Conservation (phyloP, 2,888 invertebrate genomes). For the Notodonta dromedarius region DNA sequence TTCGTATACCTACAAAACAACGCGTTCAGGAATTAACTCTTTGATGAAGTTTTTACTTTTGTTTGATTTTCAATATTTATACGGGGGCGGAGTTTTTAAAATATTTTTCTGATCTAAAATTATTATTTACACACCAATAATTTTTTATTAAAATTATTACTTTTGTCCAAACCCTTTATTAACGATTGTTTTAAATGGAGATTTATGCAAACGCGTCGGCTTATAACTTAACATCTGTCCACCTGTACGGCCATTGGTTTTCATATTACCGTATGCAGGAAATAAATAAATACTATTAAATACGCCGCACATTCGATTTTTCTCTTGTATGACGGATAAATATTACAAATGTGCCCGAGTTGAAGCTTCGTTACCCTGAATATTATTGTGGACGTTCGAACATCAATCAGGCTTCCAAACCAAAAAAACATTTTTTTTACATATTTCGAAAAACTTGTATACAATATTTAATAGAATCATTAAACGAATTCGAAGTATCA, state of each 20-base stretch:
- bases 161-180: too few relatives aligned
- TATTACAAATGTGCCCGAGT: conserved; percentile 23
- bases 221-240: conserved; percentile 27
- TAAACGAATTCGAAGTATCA: too few relatives aligned
- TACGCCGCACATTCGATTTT: conserved; percentile 34
- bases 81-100: too few relatives aligned
- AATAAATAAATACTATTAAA: conserved; percentile 57
- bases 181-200: neutral
- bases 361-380: conserved; percentile 32
- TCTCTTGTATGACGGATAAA: conserved; percentile 31
- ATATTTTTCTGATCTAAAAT: too few relatives aligned
- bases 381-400: conserved; percentile 1
- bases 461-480: too few relatives aligned
- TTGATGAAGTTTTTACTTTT: too few relatives aligned
- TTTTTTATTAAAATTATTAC: too few relatives aligned
- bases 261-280: conserved; percentile 49
- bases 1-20: too few relatives aligned
- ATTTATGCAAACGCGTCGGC: conserved; percentile 5
- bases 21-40: too few relatives aligned
- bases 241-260: conserved; percentile 47
- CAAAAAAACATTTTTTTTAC: neutral
- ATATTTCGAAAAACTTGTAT: too few relatives aligned
- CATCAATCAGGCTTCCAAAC: neutral
- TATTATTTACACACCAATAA: too few relatives aligned
- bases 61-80: too few relatives aligned